Percentiles rank a stretch among this genome's conserved stretches.
These are phyloP conservation scores for Drosophila trapezifrons DNA, from an alignment of 1,140 invertebrate species.

Conservation along the genomic window DNA sequence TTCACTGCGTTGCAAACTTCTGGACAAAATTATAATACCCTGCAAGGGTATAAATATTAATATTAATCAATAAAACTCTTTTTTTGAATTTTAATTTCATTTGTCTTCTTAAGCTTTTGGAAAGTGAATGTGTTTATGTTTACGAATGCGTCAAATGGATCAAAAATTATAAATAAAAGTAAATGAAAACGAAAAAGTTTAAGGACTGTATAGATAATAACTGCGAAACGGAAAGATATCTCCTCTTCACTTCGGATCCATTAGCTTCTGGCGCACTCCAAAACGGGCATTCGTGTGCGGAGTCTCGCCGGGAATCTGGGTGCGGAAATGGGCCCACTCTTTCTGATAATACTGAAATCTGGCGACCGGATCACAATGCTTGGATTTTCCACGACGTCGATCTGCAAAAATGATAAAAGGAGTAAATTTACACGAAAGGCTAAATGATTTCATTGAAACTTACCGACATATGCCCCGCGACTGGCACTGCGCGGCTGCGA, in stretches of 20 bases:
- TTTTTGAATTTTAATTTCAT: constrained; percentile 18
- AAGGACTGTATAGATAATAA: not conserved
- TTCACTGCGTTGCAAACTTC: too few relatives aligned
- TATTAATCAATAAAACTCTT: too few relatives aligned
- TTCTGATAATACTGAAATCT: constrained; percentile 90
- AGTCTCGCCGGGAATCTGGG: constrained; percentile 89
- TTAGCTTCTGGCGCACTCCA: constrained; percentile 86
- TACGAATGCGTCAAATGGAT: constrained; percentile 10
- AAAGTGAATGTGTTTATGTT: constrained; percentile 5
- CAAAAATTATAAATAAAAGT: constrained; percentile 7
- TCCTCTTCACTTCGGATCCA: constrained; percentile 74
- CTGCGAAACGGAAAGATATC: not conserved
- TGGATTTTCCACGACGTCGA: constrained; percentile 18
- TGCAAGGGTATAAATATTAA: too few relatives aligned
- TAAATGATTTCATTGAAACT: not conserved
- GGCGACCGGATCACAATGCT: constrained; percentile 87
- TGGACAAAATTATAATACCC: too few relatives aligned
- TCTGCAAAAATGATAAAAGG: constrained; percentile 5
- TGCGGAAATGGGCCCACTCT: constrained; percentile 89
- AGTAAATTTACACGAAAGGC: too few relatives aligned
- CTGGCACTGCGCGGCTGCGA: constrained; percentile 44
- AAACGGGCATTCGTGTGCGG: constrained; percentile 86
- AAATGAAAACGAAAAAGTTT: constrained; percentile 5
- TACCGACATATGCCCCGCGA: constrained; percentile 24
- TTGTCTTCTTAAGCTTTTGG: constrained; percentile 16